Evolutionary conservation across 2,797 vertebrate genomes (phyloP).

Genomic region (Choloepus didactylus): DNA sequence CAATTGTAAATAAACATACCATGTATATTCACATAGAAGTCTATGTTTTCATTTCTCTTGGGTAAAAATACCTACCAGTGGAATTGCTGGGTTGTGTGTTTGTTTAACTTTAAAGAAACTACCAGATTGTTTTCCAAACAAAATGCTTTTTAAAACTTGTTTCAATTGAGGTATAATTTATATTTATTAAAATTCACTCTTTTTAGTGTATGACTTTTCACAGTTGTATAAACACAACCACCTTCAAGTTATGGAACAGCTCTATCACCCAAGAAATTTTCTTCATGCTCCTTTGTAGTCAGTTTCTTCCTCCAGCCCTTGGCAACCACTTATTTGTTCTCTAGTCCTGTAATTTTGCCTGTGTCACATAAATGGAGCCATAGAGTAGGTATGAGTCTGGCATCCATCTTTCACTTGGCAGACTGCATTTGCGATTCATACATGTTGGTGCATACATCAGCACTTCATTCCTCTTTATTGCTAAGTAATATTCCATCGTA

Average conservation of each 20-base stretch:
- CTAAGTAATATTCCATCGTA: neutral
- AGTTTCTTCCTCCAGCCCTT: neutral
- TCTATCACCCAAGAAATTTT: neutral
- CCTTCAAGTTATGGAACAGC: neutral
- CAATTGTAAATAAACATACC: neutral
- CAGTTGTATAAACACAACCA: neutral
- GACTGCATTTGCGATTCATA: neutral
- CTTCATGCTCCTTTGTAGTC: neutral
- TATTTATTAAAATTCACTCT: neutral
- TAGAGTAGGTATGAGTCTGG: neutral
- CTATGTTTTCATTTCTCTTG: neutral
- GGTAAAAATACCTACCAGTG: neutral
- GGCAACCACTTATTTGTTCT: neutral
- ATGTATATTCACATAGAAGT: neutral
- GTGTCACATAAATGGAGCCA: neutral
- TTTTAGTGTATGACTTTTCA: neutral
- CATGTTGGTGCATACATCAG: neutral
- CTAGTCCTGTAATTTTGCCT: neutral
- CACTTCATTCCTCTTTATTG: neutral
- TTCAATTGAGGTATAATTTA: neutral
- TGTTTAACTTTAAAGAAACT: neutral
- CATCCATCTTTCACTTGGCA: neutral
- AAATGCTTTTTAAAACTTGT: too few species aligned
- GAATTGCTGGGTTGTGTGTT: neutral
- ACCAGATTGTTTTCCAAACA: neutral